Percentiles rank a stretch among this genome's conserved stretches.
phyloP scores from a whole-genome alignment of 2,113 vertebrate species.

The Rhinichthys klamathensis region DNA sequence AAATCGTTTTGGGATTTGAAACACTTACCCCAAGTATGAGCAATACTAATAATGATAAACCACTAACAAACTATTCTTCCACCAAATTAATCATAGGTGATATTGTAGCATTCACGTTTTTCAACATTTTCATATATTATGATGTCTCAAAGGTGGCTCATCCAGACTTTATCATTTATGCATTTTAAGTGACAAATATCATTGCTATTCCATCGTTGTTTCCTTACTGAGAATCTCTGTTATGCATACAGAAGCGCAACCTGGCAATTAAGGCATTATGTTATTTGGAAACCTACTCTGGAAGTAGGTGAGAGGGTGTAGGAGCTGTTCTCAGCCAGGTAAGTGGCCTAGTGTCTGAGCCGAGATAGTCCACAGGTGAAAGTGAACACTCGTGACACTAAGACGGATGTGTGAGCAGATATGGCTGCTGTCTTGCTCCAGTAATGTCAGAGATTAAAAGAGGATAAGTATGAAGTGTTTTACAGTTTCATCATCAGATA shows the following conservation, averaged over 20 bases:
- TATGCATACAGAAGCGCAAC: neutral
- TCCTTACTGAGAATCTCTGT: neutral
- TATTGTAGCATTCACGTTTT: neutral
- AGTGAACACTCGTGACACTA: neutral
- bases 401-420: conserved; percentile 20
- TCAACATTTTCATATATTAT: neutral
- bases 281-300: conserved; percentile 23
- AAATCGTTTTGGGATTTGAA: neutral
- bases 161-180: neutral
- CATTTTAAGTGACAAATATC: neutral
- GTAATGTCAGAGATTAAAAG: conserved; percentile 50
- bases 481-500: conserved; percentile 44
- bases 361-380: conserved; percentile 29
- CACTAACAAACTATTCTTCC: too few species aligned
- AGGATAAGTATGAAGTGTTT: conserved; percentile 39
- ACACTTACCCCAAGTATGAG: neutral
- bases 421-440: conserved; percentile 22
- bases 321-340: conserved; percentile 22
- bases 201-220: neutral
- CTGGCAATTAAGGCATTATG: conserved; percentile 35
- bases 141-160: neutral
- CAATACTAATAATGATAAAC: neutral
- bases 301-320: conserved; percentile 20
- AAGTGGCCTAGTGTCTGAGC: conserved; percentile 35
- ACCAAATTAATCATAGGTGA: neutral